Evolutionary conservation across 1,140 invertebrate genomes (phyloP), one percentile per base, ranked within the genome.

Genomic region (Drosophila ananassae): DNA sequence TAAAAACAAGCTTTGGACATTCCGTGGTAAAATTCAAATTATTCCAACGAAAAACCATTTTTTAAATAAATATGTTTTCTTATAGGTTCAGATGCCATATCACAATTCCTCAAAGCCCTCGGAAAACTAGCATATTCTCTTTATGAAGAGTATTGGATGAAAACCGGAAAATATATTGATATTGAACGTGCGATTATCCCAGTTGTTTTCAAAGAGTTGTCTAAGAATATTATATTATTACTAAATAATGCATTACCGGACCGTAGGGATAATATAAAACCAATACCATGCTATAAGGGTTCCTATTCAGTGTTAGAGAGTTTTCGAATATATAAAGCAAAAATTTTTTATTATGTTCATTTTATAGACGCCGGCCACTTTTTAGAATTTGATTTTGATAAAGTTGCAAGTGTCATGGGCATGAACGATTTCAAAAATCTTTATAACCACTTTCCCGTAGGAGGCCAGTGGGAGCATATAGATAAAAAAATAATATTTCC

Each of bases 161-260:
- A 37, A n/a, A 2, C 44, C 2, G 24, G 17, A 24, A 4, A 37
- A 12, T 12, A 37, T 28, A 34, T 22, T 5, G 12, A 22, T 21
- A 24, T 25, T 25, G 46, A 50, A 24, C 6, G 5, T 28, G 12
- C 8, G 7, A 32, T n/a, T n/a, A 3, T 59, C 17, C 56, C 56
- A n/a, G 56, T 59, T 3, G 17, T 59, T n/a, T 59, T 59, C n/a
- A 17, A 59, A 13, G n/a, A 59, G 21, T 25, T 59, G 32, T 34
- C 44, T 1, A 47, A 17, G 21, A 28, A 25, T 25, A 30, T 48
- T 24, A 12, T 37, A 25, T 59, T 59, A 48, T 48, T 59, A 22
- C 3, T 59, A 7, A 48, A 10, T 9, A 25, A 46, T 17, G 17
- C 17, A 17, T 17, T 17, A 17, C 0, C 17, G 17, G 17, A 17